Evolutionary conservation across 2,113 vertebrate genomes (phyloP).

Genomic region (Electrona antarctica): DNA sequence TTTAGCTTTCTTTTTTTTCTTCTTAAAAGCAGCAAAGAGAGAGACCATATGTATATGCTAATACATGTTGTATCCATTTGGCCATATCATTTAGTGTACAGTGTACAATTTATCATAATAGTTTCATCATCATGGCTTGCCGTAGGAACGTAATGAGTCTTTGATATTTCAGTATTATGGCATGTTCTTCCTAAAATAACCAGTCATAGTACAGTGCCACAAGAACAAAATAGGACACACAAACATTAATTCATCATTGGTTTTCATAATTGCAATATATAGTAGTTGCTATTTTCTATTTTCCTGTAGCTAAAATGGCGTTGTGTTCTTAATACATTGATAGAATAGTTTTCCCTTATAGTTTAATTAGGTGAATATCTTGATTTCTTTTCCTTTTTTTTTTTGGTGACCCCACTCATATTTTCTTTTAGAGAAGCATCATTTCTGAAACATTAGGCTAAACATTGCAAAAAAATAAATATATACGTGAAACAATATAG

Average conservation of each 20-base stretch:
- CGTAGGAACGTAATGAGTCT: slow-evolving; percentile 59
- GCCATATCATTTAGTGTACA: slow-evolving; percentile 61
- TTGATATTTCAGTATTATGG: slow-evolving; percentile 69
- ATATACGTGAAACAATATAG: slow-evolving; percentile 42
- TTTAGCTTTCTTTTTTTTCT: slow-evolving; percentile 42
- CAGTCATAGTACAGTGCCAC: slow-evolving; percentile 62
- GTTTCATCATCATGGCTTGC: slow-evolving; percentile 72
- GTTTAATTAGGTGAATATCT: slow-evolving; percentile 25
- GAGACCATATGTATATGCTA: slow-evolving; percentile 55
- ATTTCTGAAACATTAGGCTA: slow-evolving; percentile 51
- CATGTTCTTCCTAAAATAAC: slow-evolving; percentile 71
- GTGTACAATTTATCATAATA: slow-evolving; percentile 53
- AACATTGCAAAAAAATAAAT: slow-evolving; percentile 32
- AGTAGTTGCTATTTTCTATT: slow-evolving; percentile 57
- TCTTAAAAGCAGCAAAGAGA: slow-evolving; percentile 45
- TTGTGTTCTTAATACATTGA: slow-evolving; percentile 49
- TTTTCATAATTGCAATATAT: slow-evolving; percentile 59
- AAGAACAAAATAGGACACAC: slow-evolving; percentile 44
- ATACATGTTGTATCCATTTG: slow-evolving; percentile 55
- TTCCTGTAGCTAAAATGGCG: slow-evolving; percentile 60
- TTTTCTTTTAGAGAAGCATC: slow-evolving; percentile 57
- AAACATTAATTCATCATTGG: slow-evolving; percentile 45
- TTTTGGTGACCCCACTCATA: slow-evolving; percentile 28
- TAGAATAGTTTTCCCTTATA: slow-evolving; percentile 26
- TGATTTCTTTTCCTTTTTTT: slow-evolving; percentile 17